Conservation (phyloP, 2,797 vertebrate species). For the Picus viridis region DNA sequence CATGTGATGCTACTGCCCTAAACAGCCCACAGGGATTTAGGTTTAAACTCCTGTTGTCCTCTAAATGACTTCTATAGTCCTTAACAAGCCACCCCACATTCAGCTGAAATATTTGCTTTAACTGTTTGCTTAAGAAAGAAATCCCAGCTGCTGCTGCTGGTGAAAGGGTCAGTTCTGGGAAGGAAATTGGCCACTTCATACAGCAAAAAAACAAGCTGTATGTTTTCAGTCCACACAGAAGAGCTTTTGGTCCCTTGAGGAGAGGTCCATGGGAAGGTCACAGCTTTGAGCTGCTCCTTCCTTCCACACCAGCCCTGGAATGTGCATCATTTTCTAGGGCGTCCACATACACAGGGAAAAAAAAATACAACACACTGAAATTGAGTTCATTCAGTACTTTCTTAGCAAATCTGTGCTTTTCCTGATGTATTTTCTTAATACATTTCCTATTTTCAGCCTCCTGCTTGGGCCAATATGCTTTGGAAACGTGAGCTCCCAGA, state of each 20-base stretch:
- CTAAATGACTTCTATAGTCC: background rate
- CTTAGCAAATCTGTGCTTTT: background rate
- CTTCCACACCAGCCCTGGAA: too few species aligned
- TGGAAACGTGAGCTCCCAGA: background rate
- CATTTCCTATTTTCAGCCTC: background rate
- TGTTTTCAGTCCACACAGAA: background rate
- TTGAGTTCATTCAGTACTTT: background rate
- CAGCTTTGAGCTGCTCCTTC: background rate
- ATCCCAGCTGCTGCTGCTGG: accelerated
- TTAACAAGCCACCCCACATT: background rate
- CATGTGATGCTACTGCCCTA: too few species aligned
- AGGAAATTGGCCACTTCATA: background rate
- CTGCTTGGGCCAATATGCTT: background rate
- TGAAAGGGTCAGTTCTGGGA: background rate
- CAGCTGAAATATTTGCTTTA: background rate
- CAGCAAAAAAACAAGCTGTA: background rate
- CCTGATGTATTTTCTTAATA: background rate
- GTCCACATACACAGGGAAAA: too few species aligned
- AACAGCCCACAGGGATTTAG: background rate
- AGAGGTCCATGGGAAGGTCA: accelerated
- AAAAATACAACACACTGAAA: too few species aligned
- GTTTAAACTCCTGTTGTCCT: background rate
- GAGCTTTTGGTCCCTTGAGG: background rate
- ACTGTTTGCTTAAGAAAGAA: background rate
- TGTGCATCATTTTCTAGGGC: background rate